Conservation (phyloP, 2,113 vertebrate species). For the Pluvialis apricaria region DNA sequence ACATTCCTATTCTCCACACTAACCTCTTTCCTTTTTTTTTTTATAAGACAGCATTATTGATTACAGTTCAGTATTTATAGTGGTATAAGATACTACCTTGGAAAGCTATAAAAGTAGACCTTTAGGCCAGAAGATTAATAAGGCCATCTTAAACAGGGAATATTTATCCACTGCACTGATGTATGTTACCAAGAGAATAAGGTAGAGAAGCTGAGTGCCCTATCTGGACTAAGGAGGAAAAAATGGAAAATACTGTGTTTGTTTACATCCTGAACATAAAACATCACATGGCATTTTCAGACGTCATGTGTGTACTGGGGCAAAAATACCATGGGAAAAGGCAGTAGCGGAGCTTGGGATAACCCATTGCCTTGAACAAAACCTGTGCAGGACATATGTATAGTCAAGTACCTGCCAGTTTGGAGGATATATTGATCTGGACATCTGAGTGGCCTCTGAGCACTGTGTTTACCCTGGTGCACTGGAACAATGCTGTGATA, state of each 20-base stretch:
- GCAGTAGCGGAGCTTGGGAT: not conserved
- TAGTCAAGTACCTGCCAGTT: not conserved
- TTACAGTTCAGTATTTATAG: not conserved
- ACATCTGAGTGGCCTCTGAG: not conserved
- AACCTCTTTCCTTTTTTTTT: not conserved
- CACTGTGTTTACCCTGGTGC: not conserved
- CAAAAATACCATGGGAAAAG: not conserved
- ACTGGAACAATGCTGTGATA: not conserved
- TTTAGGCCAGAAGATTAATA: not conserved
- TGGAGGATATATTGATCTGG: not conserved
- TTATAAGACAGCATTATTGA: not conserved
- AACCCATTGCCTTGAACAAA: not conserved
- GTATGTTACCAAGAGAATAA: not conserved
- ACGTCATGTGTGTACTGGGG: not conserved
- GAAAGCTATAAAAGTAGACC: not conserved
- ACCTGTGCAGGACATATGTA: rapidly evolving
- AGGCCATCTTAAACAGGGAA: not conserved
- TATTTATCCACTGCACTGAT: not conserved
- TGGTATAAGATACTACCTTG: not conserved
- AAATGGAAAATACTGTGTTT: not conserved
- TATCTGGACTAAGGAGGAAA: not conserved
- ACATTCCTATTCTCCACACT: not conserved
- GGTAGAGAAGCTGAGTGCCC: not conserved
- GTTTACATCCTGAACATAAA: not conserved
- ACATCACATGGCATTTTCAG: not conserved